A percentile compares a stretch with the other conserved stretches of the same genome.
Conservation (phyloP, 2,113 vertebrate species). For the Ctenomys sociabilis region DNA sequence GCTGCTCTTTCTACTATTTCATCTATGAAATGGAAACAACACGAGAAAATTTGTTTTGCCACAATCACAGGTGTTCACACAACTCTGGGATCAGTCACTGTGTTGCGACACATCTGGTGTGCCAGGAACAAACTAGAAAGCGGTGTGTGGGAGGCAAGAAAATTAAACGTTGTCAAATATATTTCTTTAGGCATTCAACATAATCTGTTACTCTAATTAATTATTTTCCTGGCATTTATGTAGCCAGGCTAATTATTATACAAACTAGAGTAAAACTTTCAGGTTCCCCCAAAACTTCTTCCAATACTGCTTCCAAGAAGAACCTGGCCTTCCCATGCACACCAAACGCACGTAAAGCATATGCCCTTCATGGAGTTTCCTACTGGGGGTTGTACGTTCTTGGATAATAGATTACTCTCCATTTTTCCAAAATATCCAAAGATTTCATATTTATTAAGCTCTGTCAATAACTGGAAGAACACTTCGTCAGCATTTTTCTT, state of each 20-base stretch:
- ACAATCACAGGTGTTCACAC: constrained; percentile 60
- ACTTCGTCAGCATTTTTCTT: background rate
- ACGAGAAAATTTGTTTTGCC: constrained; percentile 29
- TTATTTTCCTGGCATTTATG: constrained; percentile 69
- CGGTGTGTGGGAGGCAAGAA: constrained; percentile 56
- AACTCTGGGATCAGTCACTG: constrained; percentile 69
- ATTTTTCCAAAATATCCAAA: constrained; percentile 15
- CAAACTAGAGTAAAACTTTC: constrained; percentile 69
- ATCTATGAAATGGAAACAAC: constrained; percentile 38
- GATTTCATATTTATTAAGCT: background rate
- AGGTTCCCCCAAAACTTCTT: constrained; percentile 50
- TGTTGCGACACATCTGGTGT: constrained; percentile 76
- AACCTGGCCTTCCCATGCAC: background rate
- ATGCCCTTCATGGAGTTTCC: background rate
- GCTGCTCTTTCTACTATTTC: background rate
- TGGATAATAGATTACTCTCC: background rate
- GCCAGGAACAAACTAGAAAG: constrained; percentile 80
- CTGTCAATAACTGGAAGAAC: background rate
- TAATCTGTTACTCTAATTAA: constrained; percentile 77
- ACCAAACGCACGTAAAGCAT: background rate
- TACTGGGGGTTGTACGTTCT: background rate
- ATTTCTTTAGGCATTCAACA: constrained; percentile 74
- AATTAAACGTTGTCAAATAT: constrained; percentile 82
- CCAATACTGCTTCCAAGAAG: background rate
- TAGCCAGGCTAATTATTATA: constrained; percentile 63